Conservation (phyloP, 2,888 invertebrate species). For the Camptogramma bilineatum region DNA sequence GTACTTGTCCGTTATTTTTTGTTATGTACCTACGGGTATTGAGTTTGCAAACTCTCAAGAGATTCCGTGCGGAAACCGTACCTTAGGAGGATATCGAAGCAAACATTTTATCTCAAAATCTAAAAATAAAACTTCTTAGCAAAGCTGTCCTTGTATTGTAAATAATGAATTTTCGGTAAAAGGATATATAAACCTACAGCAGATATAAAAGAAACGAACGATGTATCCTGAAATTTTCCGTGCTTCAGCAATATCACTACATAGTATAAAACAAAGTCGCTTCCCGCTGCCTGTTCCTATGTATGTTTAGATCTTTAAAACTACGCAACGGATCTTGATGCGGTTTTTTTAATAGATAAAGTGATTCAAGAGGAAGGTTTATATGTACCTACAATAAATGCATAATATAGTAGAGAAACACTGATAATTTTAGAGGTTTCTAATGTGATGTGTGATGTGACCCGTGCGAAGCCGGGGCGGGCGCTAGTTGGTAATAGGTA, state of each 20-base stretch:
- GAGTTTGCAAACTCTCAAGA: not conserved
- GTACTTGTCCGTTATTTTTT: not conserved
- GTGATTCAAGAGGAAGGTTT: no score
- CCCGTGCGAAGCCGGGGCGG: no score
- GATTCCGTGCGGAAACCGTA: not conserved
- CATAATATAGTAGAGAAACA: no score
- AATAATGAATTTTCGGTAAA: not conserved
- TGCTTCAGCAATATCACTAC: no score
- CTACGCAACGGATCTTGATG: no score
- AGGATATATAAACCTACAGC: not conserved
- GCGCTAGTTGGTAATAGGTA: not conserved
- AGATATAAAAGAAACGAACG: not conserved
- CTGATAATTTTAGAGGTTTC: no score
- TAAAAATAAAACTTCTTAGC: not conserved
- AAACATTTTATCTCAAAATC: constrained; percentile 3
- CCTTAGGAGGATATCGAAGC: not conserved
- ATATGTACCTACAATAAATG: no score
- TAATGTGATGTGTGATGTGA: no score
- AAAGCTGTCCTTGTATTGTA: not conserved
- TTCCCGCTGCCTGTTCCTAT: no score
- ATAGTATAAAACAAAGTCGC: no score
- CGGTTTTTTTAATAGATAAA: no score
- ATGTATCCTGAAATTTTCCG: not conserved
- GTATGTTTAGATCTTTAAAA: no score
- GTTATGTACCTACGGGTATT: not conserved